These are phyloP conservation scores for Lagodon rhomboides DNA, from an alignment of 2,797 vertebrate species.

Conservation along the genomic window DNA sequence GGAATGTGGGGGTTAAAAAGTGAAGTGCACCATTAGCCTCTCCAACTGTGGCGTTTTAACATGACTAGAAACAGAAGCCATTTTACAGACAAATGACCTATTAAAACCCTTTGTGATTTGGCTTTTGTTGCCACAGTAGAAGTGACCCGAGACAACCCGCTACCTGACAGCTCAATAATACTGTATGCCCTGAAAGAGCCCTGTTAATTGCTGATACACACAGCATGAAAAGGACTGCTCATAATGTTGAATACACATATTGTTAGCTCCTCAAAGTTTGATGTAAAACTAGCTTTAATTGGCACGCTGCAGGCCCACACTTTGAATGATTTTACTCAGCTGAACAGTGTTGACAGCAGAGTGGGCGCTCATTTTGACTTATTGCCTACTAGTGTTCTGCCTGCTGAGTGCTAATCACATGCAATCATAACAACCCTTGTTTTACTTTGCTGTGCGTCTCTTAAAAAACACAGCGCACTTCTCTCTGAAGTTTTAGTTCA, in stretches of 20 bases:
- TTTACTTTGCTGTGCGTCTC: slow-evolving; percentile 16
- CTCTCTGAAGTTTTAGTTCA: neutral
- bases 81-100: slow-evolving; percentile 4
- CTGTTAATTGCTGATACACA: slow-evolving; percentile 31
- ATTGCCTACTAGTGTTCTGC: slow-evolving; percentile 12
- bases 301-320: slow-evolving; percentile 26
- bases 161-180: slow-evolving; percentile 28
- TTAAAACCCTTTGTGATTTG: slow-evolving; percentile 24
- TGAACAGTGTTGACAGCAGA: slow-evolving; percentile 38
- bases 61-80: neutral
- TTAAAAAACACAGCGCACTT: neutral
- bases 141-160: slow-evolving; percentile 23
- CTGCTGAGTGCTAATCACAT: slow-evolving; percentile 35
- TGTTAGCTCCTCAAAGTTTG: slow-evolving; percentile 27
- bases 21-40: slow-evolving; percentile 10
- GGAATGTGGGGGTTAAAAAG: slow-evolving; percentile 26
- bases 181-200: slow-evolving; percentile 12
- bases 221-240: slow-evolving; percentile 1
- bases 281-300: slow-evolving; percentile 34
- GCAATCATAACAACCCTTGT: slow-evolving; percentile 17
- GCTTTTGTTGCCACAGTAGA: slow-evolving; percentile 11
- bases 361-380: slow-evolving; percentile 27
- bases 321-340: slow-evolving; percentile 35
- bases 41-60: slow-evolving; percentile 11
- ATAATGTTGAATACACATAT: slow-evolving; percentile 29